Conservation (phyloP, 2,113 vertebrate genomes). For the Heloderma charlesbogerti region DNA sequence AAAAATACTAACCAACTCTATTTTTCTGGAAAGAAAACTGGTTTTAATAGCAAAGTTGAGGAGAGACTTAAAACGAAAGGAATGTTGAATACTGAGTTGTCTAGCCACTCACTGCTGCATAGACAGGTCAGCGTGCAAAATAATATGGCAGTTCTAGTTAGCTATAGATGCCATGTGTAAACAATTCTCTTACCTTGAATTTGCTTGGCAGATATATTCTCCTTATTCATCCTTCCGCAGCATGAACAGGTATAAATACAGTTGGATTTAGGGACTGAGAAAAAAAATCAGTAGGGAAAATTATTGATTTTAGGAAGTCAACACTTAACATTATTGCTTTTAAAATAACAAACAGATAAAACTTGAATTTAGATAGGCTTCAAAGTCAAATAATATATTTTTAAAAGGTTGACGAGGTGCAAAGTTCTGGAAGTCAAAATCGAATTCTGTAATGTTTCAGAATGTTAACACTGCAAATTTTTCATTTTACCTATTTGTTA, state of each 20-base stretch:
- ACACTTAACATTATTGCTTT: background rate
- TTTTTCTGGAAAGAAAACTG: no score
- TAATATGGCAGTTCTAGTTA: background rate
- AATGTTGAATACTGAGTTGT: background rate
- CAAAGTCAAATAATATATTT: background rate
- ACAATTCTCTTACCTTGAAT: background rate
- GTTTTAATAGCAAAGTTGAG: no score
- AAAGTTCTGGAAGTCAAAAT: background rate
- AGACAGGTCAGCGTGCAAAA: background rate
- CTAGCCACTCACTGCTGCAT: background rate
- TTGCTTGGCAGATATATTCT: background rate
- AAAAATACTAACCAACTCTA: no score
- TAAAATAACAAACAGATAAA: background rate
- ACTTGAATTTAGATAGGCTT: background rate
- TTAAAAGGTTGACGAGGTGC: background rate
- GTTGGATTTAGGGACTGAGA: background rate
- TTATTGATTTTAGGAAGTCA: background rate
- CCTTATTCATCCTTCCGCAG: background rate
- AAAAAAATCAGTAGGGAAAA: no score
- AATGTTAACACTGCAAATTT: background rate
- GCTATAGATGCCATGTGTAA: background rate
- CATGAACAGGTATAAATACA: background rate
- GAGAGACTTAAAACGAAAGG: background rate
- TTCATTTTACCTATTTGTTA: background rate
- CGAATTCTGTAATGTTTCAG: background rate